Conservation (phyloP, 2,888 invertebrate genomes). For the Hipparchia sbordonii region DNA sequence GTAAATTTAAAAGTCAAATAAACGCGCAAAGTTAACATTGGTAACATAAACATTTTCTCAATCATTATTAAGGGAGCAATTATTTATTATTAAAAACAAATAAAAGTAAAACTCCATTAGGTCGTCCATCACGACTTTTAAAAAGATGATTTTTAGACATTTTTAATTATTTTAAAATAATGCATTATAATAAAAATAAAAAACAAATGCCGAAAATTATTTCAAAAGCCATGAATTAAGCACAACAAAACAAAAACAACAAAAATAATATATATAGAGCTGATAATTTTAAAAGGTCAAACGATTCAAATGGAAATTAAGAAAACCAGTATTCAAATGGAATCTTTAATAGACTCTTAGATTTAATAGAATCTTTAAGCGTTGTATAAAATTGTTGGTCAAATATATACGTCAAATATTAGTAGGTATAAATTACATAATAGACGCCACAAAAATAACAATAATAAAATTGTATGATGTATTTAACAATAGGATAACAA, state of each 20-base stretch:
- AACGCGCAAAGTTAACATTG: neutral
- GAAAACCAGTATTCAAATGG: slow-evolving; percentile 9
- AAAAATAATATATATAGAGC: neutral
- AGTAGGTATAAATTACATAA: neutral
- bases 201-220: no score
- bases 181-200: no score
- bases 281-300: neutral
- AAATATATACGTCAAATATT: neutral
- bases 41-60: neutral
- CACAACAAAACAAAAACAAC: neutral
- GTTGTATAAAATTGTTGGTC: neutral
- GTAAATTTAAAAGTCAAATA: slow-evolving; percentile 12
- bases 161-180: no score
- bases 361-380: neutral
- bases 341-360: neutral
- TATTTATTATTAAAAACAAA: neutral
- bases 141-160: neutral
- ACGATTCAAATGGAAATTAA: slow-evolving; percentile 1
- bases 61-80: neutral
- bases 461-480: neutral
- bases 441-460: neutral
- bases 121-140: neutral
- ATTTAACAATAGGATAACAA: neutral
- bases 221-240: no score
- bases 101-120: neutral